These are phyloP conservation scores for Norana najaformis DNA, from an alignment of 2,888 invertebrate species.

Conservation along the genomic window DNA sequence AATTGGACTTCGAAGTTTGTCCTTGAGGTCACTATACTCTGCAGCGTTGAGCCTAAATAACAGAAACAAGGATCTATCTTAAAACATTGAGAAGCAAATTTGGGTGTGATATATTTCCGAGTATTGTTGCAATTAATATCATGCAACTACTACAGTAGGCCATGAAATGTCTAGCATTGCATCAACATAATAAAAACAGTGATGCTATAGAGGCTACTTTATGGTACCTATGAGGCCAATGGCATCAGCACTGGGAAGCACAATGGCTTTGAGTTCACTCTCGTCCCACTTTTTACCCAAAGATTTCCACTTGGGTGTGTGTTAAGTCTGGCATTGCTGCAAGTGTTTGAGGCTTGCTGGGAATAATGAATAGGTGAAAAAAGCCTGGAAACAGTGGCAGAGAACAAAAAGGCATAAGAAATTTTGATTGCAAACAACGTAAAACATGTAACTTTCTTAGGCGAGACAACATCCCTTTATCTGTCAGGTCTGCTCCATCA, in stretches of 20 bases:
- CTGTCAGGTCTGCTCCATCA: too few species aligned
- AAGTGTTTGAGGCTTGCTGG: background rate
- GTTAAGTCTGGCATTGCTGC: background rate
- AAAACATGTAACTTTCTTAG: too few species aligned
- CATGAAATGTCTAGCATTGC: background rate
- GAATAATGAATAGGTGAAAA: background rate
- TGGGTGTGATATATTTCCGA: too few species aligned
- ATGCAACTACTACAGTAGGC: background rate
- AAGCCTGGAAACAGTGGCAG: background rate
- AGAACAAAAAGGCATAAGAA: background rate
- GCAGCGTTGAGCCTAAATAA: slow-evolving; percentile 70
- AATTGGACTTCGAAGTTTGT: slow-evolving; percentile 73
- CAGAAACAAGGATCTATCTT: background rate
- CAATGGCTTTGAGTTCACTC: too few species aligned
- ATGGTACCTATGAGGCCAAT: too few species aligned
- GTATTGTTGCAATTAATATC: too few species aligned
- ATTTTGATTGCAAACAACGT: background rate
- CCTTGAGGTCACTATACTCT: slow-evolving; percentile 78
- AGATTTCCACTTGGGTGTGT: background rate
- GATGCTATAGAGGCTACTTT: background rate
- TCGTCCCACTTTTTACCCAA: background rate
- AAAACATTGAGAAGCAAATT: background rate
- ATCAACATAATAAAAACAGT: too few species aligned
- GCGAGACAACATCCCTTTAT: too few species aligned
- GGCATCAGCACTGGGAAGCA: background rate